phyloP scores from a whole-genome alignment of 1,140 invertebrate species.

The Danaus melanippus region DNA sequence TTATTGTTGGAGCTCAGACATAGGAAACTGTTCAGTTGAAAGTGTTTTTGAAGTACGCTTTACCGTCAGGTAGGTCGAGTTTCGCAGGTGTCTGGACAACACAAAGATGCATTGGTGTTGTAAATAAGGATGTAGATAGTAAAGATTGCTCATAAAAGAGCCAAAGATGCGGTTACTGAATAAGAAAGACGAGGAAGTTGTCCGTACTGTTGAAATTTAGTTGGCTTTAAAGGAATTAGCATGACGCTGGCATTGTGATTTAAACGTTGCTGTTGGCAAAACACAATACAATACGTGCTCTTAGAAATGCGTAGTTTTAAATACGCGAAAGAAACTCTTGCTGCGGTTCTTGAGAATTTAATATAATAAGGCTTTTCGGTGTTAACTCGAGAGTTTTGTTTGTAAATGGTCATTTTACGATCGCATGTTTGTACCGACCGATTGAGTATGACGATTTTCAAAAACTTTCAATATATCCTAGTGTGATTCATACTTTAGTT shows the following conservation, averaged over 20 bases:
- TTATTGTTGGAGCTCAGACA: constrained; percentile 63
- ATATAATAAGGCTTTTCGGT: constrained; percentile 7
- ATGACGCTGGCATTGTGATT: constrained; percentile 29
- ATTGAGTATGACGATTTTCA: too few species aligned
- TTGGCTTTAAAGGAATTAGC: constrained; percentile 37
- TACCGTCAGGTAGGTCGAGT: constrained; percentile 59
- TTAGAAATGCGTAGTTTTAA: constrained; percentile 15
- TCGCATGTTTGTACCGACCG: too few species aligned
- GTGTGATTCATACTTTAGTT: too few species aligned
- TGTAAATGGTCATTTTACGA: constrained; percentile 9
- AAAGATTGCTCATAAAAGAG: constrained; percentile 33
- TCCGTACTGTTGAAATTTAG: constrained; percentile 37
- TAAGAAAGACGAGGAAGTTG: constrained; percentile 60
- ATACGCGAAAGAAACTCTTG: constrained; percentile 12
- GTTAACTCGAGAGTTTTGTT: constrained; percentile 2
- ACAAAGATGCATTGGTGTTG: constrained; percentile 32
- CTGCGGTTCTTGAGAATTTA: constrained; percentile 13
- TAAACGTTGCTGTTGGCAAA: constrained; percentile 47
- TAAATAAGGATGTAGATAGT: constrained; percentile 57
- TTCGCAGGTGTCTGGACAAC: constrained; percentile 45
- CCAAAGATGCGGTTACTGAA: constrained; percentile 34
- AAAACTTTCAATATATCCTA: too few species aligned
- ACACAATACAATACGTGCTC: constrained; percentile 26
- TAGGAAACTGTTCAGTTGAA: constrained; percentile 68
- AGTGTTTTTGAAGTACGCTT: constrained; percentile 54